Conservation (phyloP, 2,113 vertebrate genomes). For the Ageneiosus marmoratus region DNA sequence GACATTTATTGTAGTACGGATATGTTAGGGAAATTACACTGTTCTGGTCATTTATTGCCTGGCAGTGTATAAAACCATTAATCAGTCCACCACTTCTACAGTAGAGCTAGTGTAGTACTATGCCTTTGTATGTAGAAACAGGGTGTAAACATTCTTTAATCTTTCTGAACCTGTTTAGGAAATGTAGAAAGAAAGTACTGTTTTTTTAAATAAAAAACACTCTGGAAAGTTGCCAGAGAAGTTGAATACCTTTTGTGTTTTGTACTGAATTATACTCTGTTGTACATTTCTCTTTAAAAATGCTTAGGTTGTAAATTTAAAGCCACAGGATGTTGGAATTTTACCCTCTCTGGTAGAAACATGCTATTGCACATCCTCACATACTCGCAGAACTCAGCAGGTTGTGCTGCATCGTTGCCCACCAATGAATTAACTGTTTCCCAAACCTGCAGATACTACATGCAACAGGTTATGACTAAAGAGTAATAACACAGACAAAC, state of each 20-base stretch:
- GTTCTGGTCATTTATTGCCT: background rate
- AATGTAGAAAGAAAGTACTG: background rate
- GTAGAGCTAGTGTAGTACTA: background rate
- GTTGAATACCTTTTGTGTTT: background rate
- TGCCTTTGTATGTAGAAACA: background rate
- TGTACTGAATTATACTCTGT: background rate
- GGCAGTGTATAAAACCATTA: conserved; percentile 6
- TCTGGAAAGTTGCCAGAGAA: background rate
- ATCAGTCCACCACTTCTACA: background rate
- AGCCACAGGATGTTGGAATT: background rate
- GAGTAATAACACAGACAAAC: too few relatives aligned
- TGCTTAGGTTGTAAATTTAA: background rate
- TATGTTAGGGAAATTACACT: conserved; percentile 8
- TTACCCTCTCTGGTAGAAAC: background rate
- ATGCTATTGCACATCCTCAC: background rate
- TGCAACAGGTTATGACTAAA: background rate
- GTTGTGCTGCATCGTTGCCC: background rate
- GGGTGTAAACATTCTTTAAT: background rate
- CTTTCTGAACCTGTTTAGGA: background rate
- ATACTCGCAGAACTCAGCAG: background rate
- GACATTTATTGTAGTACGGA: too few relatives aligned
- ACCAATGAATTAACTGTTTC: background rate
- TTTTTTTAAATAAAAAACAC: background rate
- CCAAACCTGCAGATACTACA: background rate
- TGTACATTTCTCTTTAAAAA: background rate